Conservation (phyloP, 2,113 vertebrate species). For the Bos taurus region DNA sequence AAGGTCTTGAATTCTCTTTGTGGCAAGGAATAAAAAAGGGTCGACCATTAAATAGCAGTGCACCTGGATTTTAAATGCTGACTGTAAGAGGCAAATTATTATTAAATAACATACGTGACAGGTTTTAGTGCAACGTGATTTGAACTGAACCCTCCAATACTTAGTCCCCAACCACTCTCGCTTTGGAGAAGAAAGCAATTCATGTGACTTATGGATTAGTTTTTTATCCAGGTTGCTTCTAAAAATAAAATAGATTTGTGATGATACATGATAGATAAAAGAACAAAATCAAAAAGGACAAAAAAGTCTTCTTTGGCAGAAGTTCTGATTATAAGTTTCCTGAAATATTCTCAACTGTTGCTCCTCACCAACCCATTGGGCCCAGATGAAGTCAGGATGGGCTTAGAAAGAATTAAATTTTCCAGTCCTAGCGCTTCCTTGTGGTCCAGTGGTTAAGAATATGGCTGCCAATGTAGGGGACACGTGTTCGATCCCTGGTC, state of each 20-base stretch:
- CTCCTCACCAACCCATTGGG: not conserved
- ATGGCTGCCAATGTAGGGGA: not conserved
- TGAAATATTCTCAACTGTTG: not conserved
- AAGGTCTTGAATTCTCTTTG: not conserved
- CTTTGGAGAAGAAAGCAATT: not conserved
- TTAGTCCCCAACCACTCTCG: not conserved
- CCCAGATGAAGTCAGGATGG: not conserved
- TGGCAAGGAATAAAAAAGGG: not conserved
- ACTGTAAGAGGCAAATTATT: not conserved
- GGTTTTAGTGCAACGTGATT: not conserved
- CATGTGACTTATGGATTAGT: not conserved
- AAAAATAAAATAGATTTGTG: not conserved
- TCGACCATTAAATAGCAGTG: not conserved
- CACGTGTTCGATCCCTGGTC: not conserved
- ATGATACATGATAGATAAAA: not conserved
- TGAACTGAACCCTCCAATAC: not conserved
- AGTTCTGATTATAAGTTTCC: not conserved
- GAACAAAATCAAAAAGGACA: not conserved
- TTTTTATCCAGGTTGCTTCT: not conserved
- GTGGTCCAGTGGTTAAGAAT: not conserved
- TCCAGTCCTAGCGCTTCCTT: not conserved
- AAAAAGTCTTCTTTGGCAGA: not conserved
- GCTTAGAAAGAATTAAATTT: not conserved
- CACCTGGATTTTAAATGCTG: not conserved
- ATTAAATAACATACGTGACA: not conserved